Conservation (phyloP, 2,888 invertebrate species). For the Synergus gifuensis region DNA sequence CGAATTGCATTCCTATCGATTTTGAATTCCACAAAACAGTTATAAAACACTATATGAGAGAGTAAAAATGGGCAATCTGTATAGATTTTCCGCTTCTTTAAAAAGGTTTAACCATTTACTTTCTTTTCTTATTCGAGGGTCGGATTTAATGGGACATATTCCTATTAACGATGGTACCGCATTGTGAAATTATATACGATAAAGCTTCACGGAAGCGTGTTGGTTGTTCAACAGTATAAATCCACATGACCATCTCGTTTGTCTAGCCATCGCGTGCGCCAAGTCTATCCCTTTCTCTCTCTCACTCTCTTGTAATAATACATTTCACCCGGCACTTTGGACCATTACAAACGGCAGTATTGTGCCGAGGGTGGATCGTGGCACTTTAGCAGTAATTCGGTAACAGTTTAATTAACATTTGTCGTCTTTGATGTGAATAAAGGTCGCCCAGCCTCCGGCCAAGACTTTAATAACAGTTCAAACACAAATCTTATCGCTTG, state of each 20-base stretch:
- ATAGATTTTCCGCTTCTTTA: too few relatives aligned
- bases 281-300: constrained; percentile 2
- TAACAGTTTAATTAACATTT: constrained; percentile 38
- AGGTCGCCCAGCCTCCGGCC: background rate
- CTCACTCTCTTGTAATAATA: constrained; percentile 23
- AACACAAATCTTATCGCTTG: background rate
- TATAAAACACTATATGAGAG: too few relatives aligned
- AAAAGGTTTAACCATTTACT: background rate
- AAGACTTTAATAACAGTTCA: constrained; percentile 19
- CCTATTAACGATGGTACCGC: background rate
- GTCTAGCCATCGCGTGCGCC: constrained; percentile 16
- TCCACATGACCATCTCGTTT: constrained; percentile 30
- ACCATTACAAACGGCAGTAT: constrained; percentile 23
- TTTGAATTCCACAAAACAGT: constrained; percentile 19
- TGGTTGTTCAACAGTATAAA: constrained; percentile 28
- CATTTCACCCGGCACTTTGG: constrained; percentile 25
- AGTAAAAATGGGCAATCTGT: background rate
- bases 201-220: constrained; percentile 7
- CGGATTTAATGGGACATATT: background rate
- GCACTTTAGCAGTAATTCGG: constrained; percentile 25
- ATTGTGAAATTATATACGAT: constrained; percentile 29
- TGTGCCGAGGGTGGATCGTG: background rate
- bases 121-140: background rate
- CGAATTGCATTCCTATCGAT: constrained; percentile 34
- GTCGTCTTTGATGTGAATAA: background rate